Base-by-base conservation (phyloP, 2,113 vertebrate genomes). In the Alethe castanea region DNA sequence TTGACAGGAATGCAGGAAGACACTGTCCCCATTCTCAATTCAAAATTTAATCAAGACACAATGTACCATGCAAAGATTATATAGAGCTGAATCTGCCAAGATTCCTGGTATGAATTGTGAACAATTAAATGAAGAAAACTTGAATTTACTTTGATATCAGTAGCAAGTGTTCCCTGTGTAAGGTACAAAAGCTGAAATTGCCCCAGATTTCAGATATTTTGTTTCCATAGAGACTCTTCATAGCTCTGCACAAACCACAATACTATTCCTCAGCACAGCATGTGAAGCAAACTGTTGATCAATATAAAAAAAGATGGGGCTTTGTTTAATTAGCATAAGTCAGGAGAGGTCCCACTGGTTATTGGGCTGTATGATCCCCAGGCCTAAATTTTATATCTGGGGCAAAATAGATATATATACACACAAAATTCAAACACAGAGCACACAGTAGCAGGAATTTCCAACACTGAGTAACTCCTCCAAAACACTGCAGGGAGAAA, bases 41-140 rank as follows among this genome's bases (percentile, higher is more conserved):
- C 76, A 84, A 86, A 81, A 93, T 95, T 94, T 76, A 89, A 93
- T 94, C 83, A 92, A 81, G 77, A 76, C 84, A 86, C 53, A 72
- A 33, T 18, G 57, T 80, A 65, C 86, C 42, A 26, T 28, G 53
- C 65, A 82, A 92, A 76, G 60, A 61, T 48, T 81, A 53, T 14
- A 22, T 13, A 54, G 42, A 59, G 62, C 35, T 53, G 29, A 59
- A 83, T 84, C 50, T 90, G 60, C 67, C 66, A 60, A 83, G 64
- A 52, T 70, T 60, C 9, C 44, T 45, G 14, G 19, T 62, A 65
- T 24, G 50, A 88, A 42, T 52, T 47, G 44, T 15, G 84, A 85
- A 36, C 53, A 90, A 72, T 59, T 90, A 91, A 65, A 72, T 35
- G 33, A 91, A 61, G 54, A 81, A 93, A 87, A 77, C 56, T 78